A percentile compares a stretch with the other conserved stretches of the same genome.
Evolutionary conservation across 2,888 invertebrate species (phyloP).

Genomic region (Spatulosminthurus flaviceps): DNA sequence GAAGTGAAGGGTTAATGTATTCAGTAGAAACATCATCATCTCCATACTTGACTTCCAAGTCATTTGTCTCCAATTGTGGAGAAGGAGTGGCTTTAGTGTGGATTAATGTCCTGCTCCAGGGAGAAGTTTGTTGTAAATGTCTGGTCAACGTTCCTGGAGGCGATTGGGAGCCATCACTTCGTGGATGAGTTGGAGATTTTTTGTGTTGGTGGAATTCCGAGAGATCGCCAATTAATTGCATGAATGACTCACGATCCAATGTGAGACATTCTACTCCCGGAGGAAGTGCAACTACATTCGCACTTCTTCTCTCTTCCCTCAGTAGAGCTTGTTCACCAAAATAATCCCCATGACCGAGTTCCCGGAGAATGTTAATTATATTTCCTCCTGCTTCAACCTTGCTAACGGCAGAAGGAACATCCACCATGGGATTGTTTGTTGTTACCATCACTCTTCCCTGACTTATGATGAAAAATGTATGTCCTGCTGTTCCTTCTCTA

Average conservation of each 20-base stretch:
- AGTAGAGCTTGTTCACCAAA: slow-evolving; percentile 90
- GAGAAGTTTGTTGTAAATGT: background rate
- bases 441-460: slow-evolving; percentile 82
- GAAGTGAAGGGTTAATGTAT: background rate
- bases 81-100: no score
- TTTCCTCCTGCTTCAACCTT: background rate
- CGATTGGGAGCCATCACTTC: background rate
- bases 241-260: slow-evolving; percentile 90
- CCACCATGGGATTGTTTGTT: slow-evolving; percentile 33
- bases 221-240: slow-evolving; percentile 83
- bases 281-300: slow-evolving; percentile 70
- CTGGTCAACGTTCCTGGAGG: background rate
- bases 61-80: slow-evolving; percentile 2
- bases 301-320: slow-evolving; percentile 77
- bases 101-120: background rate
- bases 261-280: slow-evolving; percentile 71
- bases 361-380: slow-evolving; percentile 70
- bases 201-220: slow-evolving; percentile 72
- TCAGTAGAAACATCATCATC: slow-evolving; percentile 22
- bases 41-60: slow-evolving; percentile 29
- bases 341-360: slow-evolving; percentile 80
- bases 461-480: slow-evolving; percentile 90
- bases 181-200: slow-evolving; percentile 32
- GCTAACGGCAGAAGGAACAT: no score
- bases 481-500: slow-evolving; percentile 84